Conservation (phyloP, 1,140 invertebrate species). For the Zaprionus lachaisei region DNA sequence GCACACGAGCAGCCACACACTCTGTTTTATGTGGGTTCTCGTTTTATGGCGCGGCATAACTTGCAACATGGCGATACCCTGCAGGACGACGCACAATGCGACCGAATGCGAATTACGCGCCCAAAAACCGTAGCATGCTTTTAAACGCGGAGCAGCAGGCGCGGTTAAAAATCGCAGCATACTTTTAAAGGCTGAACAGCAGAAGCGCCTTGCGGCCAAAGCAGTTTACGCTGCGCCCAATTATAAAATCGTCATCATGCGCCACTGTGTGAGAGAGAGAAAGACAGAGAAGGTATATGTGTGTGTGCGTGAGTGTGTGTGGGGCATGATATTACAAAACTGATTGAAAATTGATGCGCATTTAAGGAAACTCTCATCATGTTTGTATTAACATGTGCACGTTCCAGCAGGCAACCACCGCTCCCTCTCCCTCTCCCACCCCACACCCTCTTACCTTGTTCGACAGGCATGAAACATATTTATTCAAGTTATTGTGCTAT, state of each 20-base stretch:
- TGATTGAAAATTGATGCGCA: constrained; percentile 43
- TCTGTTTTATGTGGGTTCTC: constrained; percentile 34
- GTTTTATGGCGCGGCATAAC: constrained; percentile 24
- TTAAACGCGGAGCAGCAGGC: neutral
- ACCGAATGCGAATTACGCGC: too few relatives aligned
- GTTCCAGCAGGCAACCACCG: neutral
- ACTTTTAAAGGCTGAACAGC: neutral
- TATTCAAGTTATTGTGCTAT: neutral
- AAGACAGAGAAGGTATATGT: neutral
- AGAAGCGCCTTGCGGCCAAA: neutral
- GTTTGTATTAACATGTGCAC: constrained; percentile 23
- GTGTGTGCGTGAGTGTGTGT: neutral
- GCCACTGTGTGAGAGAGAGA: neutral
- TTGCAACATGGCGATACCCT: constrained; percentile 29
- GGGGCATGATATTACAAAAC: constrained; percentile 22
- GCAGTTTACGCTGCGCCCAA: constrained; percentile 25
- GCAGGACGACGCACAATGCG: neutral
- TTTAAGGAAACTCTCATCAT: constrained; percentile 24
- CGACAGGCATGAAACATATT: neutral
- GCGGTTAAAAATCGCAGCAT: constrained; percentile 2
- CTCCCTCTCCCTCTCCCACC: neutral
- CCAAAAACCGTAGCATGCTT: constrained; percentile 12
- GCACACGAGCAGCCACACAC: neutral
- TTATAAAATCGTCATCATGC: constrained; percentile 35
- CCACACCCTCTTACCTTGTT: neutral